Evolutionary conservation across 2,888 invertebrate genomes (phyloP), one percentile per base, ranked within the genome.

Genomic region (Platycheirus albimanus): DNA sequence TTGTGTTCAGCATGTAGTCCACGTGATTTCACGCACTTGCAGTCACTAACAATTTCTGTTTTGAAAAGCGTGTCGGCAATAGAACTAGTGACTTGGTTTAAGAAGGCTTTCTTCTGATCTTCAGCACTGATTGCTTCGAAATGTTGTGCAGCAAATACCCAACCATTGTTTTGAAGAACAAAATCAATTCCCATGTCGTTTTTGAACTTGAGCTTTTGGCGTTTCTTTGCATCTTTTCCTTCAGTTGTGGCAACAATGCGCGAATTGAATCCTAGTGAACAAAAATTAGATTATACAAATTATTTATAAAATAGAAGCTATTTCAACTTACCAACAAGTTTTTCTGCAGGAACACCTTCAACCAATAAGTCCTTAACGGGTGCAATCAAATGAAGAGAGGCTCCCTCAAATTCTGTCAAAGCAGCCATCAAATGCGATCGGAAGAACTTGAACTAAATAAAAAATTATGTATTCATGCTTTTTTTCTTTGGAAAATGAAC

Each of bases 111-210:
- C 41, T 88, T 88, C 19, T 90, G 88, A 10, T 86, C 85, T 0
- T 86, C 85, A 0, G 86, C 66, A 17, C 87, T 87, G 2, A 88
- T 49, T 43, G 87, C 86, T 2, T 89, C 87, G 66, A 89, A 90
- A 80, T 88, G 88, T 61, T 89, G 87, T 1, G 89, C 87, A n/a
- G 88, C 85, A 74, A 90, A 91, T 33, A 90, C 88, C 88, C 90
- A 91, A 3, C 91, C 91, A 3, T 89, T 88, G 58, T 88, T 89
- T 8, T 88, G 90, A 74, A 94, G 91, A 8, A 94, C 92, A 85
- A 95, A 94, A 77, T 94, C 93, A 36, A 94, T 92, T 89, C 96
- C 96, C 86, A 93, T 92, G 87, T 95, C 94, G 13, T 88, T 86
- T 15, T 91, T 88, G 81, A 92, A 92, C 15, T 91, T 89, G 0